phyloP scores from a whole-genome alignment of 2,888 invertebrate genomes.

The Chalcosyrphus nemorum region DNA sequence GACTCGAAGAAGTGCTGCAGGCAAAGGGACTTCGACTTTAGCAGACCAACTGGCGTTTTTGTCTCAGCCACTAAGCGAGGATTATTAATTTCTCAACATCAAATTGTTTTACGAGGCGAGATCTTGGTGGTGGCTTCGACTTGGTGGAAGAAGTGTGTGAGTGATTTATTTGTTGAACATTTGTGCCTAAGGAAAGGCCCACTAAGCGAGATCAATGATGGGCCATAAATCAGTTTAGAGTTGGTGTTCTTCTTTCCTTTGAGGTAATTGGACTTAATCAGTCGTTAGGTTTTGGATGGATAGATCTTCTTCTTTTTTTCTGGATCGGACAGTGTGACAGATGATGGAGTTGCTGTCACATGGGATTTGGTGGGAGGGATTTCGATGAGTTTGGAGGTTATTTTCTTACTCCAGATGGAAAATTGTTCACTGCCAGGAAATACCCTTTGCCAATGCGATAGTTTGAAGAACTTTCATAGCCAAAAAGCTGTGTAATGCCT shows the following conservation, averaged over 20 bases:
- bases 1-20: too few species aligned
- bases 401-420: background rate
- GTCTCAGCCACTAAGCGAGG: constrained; percentile 37
- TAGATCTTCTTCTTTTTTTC: background rate
- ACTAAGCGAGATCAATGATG: constrained; percentile 59
- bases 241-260: constrained; percentile 1
- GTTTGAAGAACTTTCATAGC: too few species aligned
- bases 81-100: constrained; percentile 71
- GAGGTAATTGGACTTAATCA: constrained; percentile 20
- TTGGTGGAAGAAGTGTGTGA: constrained; percentile 48
- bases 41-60: constrained; percentile 71
- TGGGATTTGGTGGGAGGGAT: background rate
- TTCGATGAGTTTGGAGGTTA: background rate
- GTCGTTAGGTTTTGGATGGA: background rate
- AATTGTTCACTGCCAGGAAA: too few species aligned
- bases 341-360: constrained; percentile 12
- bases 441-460: too few species aligned
- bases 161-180: constrained; percentile 60
- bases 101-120: constrained; percentile 60
- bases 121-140: too few species aligned
- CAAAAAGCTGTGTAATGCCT: too few species aligned
- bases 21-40: constrained; percentile 33
- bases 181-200: constrained; percentile 36
- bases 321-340: background rate
- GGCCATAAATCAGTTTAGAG: constrained; percentile 57